Percentiles rank a stretch among this genome's conserved stretches.
phyloP scores from a whole-genome alignment of 2,888 invertebrate genomes.

The Agrochola macilenta region DNA sequence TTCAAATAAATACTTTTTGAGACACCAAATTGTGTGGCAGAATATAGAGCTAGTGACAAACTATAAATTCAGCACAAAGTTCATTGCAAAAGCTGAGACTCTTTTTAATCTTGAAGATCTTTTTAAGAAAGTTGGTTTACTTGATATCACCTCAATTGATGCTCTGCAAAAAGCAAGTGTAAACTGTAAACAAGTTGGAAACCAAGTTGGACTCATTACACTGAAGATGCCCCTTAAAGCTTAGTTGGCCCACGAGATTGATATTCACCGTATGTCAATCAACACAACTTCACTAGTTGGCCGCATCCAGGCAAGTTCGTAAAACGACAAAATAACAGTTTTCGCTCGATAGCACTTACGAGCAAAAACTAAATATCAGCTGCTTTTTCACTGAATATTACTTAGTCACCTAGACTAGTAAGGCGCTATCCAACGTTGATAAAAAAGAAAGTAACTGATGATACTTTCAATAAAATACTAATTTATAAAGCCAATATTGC shows the following conservation, averaged over 20 bases:
- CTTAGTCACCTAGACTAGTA: background rate
- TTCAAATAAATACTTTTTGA: conserved; percentile 36
- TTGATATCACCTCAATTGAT: background rate
- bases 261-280: background rate
- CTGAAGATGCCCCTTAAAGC: background rate
- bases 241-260: background rate
- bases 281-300: background rate
- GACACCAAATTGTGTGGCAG: conserved; percentile 6
- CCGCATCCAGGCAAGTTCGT: background rate
- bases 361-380: background rate
- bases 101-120: too few species aligned
- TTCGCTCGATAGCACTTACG: background rate
- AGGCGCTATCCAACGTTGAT: background rate
- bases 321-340: background rate
- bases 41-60: background rate
- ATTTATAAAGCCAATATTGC: conserved; percentile 30
- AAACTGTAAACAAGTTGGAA: too few species aligned
- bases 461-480: conserved; percentile 18
- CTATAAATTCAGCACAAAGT: background rate
- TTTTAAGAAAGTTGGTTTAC: too few species aligned
- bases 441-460: conserved; percentile 4
- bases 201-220: background rate
- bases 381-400: conserved; percentile 4
- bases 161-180: background rate
- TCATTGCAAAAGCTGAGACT: background rate